These are phyloP conservation scores for Catocala sponsa DNA, from an alignment of 2,888 invertebrate genomes.

Conservation along the genomic window DNA sequence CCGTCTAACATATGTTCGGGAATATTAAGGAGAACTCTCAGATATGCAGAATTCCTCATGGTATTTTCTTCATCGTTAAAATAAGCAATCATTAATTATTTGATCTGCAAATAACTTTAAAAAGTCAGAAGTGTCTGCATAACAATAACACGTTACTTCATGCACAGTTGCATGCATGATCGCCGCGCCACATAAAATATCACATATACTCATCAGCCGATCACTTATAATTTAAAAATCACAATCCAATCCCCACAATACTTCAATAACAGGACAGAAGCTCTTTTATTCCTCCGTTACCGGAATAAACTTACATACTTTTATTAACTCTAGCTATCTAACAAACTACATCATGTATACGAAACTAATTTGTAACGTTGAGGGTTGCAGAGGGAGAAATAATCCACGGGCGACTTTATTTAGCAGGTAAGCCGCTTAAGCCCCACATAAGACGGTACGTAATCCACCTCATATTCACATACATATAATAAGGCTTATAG, in stretches of 20 bases:
- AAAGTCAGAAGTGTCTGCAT: no score
- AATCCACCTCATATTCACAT: slow-evolving; percentile 29
- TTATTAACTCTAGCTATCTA: slow-evolving; percentile 6
- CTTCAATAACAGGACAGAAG: neutral
- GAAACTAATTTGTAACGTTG: slow-evolving; percentile 40
- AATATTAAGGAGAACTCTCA: no score
- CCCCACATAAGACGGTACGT: slow-evolving; percentile 26
- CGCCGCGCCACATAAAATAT: no score
- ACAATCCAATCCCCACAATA: neutral
- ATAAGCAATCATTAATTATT: no score
- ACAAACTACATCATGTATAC: slow-evolving; percentile 27
- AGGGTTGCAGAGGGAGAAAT: slow-evolving; percentile 14
- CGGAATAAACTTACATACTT: slow-evolving; percentile 5
- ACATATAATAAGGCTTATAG: slow-evolving; percentile 17
- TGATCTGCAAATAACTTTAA: no score
- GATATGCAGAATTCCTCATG: no score
- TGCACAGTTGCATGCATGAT: no score
- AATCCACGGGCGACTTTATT: slow-evolving; percentile 30
- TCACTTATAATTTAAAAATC: no score
- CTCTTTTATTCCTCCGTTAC: neutral
- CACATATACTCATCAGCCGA: no score
- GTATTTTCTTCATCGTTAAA: no score
- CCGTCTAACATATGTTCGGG: no score
- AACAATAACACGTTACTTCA: no score
- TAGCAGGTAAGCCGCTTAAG: slow-evolving; percentile 37